A percentile compares a stretch with the other conserved stretches of the same genome.
Conservation (phyloP, 1,140 invertebrate species). For the Dendrolimus punctatus region DNA sequence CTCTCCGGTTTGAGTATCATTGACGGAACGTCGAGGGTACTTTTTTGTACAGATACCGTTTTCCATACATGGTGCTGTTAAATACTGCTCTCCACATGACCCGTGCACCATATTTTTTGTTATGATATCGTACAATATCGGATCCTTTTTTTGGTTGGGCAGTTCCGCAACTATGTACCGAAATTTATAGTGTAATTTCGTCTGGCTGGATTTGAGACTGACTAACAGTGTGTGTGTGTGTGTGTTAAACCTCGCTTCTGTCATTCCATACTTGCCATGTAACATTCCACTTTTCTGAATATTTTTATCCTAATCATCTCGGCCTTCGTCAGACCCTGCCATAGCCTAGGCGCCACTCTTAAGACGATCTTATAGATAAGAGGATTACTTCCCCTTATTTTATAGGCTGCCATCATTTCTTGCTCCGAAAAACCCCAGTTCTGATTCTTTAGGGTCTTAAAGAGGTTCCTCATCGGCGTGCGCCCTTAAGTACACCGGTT, state of each 20-base stretch:
- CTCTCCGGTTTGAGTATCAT: neutral
- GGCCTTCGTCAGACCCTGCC: too few species aligned
- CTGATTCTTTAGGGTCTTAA: too few species aligned
- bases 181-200: slow-evolving; percentile 1
- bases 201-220: slow-evolving; percentile 5
- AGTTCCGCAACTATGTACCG: slow-evolving; percentile 5
- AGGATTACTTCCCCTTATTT: too few species aligned
- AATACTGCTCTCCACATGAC: slow-evolving; percentile 1
- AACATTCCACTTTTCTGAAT: too few species aligned
- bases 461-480: too few species aligned
- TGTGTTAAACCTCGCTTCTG: slow-evolving; percentile 10
- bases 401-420: too few species aligned
- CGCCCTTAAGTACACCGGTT: too few species aligned
- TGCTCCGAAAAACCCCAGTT: too few species aligned
- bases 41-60: slow-evolving; percentile 3
- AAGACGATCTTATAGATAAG: too few species aligned
- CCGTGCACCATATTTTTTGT: slow-evolving; percentile 6
- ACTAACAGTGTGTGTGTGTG: slow-evolving; percentile 8
- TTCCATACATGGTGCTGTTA: slow-evolving; percentile 3
- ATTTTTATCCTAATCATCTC: too few species aligned
- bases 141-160: slow-evolving; percentile 1
- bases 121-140: slow-evolving; percentile 3
- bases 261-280: too few species aligned
- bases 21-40: neutral
- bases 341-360: too few species aligned